Base-by-base conservation (phyloP, 1,140 invertebrate species). In the Bombus haemorrhoidalis region DNA sequence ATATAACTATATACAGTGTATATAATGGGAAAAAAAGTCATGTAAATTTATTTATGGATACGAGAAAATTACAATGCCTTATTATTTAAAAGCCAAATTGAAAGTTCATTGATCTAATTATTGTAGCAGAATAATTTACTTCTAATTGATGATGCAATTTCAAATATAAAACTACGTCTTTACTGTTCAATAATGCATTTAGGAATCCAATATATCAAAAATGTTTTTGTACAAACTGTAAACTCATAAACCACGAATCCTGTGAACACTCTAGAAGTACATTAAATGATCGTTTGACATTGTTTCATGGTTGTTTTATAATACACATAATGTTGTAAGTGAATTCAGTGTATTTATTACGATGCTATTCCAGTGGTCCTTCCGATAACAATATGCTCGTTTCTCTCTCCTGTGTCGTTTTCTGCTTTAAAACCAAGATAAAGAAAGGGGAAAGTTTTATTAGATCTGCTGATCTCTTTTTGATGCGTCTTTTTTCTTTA, bases 401-500 rank as follows among this genome's bases (percentile, higher is more conserved):
- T 15, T 3, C 15, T 18, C 13, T 32, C 25, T 28, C 5, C 28
- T n/a, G 10, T 32, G 6, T 32, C n/a, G n/a, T 34, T 0, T 66
- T 66, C 6, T 34, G n/a, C 15, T 66, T 34, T 18, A 18, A 66
- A 18, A 18, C 3, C 59, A n/a, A 32, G n/a, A 4, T 66, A 34
- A 32, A 66, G n/a, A 32, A 66, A 15, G 15, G 6, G 5, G 15
- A 66, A 34, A 18, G 32, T 66, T 66, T 32, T 34, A 32, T 66
- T 66, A 34, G 64, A 66, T 66, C n/a, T 34, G 15, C 64, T 66
- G 64, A 66, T 66, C n/a, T 66, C n/a, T 66, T 66, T 66, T 32
- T 66, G 64, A 34, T 66, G n/a, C n/a, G n/a, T 0, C 28, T 66
- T 66, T 18, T 18, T 32, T 66, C 64, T 66, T 6, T 66, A 32